Conservation (phyloP, 2,888 invertebrate species). For the Papilio elwesi region DNA sequence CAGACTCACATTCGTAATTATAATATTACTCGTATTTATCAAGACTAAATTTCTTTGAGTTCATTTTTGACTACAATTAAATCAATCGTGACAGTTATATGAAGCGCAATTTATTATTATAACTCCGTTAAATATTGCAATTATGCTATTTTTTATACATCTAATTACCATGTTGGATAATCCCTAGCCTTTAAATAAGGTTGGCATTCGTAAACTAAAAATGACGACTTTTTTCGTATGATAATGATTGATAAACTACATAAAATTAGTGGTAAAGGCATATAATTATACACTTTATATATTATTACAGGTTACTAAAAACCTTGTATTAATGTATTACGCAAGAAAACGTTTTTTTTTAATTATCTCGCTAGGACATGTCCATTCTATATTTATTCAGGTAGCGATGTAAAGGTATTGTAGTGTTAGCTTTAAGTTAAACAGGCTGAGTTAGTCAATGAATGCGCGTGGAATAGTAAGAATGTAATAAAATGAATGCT, state of each 20-base stretch:
- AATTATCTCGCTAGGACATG: constrained; percentile 24
- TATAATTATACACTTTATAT: constrained; percentile 6
- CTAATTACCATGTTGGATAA: background rate
- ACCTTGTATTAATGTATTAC: constrained; percentile 38
- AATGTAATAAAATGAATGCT: constrained; percentile 9
- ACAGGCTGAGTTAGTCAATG: constrained; percentile 30
- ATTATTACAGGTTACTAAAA: constrained; percentile 11
- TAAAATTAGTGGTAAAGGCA: background rate
- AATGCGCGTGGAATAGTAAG: constrained; percentile 1
- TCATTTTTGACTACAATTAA: too few species aligned
- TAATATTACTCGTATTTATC: too few species aligned
- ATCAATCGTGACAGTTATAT: too few species aligned
- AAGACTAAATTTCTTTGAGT: too few species aligned
- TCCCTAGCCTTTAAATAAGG: background rate
- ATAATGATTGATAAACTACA: background rate
- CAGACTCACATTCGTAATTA: too few species aligned
- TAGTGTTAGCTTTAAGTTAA: constrained; percentile 26
- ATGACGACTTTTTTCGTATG: background rate
- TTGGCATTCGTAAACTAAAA: background rate
- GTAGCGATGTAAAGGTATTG: constrained; percentile 13
- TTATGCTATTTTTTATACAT: too few species aligned
- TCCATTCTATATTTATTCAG: constrained; percentile 16
- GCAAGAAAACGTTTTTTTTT: constrained; percentile 14
- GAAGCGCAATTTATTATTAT: too few species aligned
- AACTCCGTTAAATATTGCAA: too few species aligned